Evolutionary conservation across 30 jellyfish, hydroid and myxozoan genomes (phyloP).

Genomic region (Morbakka virulenta): DNA sequence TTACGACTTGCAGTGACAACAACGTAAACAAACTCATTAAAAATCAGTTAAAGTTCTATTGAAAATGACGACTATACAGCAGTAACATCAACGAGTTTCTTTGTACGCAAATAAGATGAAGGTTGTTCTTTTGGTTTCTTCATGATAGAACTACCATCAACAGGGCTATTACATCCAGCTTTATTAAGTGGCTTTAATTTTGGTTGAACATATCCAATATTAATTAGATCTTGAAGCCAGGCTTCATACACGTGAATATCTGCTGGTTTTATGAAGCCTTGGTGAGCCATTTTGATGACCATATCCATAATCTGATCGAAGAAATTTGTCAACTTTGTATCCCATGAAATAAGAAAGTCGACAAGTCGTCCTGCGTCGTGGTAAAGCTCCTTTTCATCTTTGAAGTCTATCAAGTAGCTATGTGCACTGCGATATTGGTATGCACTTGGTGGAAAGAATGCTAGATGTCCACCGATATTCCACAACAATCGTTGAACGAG

Average conservation of each 20-base stretch:
- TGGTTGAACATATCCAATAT: conserved; percentile 86
- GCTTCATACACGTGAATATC: conserved; percentile 85
- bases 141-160: conserved; percentile 8
- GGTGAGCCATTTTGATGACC: conserved; percentile 63
- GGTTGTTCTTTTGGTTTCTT: conserved; percentile 83
- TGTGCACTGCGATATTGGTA: conserved; percentile 94
- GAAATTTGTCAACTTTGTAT: conserved; percentile 40
- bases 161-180: conserved; percentile 48
- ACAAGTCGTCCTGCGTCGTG: conserved; percentile 63
- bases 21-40: too few relatives aligned
- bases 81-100: conserved; percentile 66
- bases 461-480: conserved; percentile 95
- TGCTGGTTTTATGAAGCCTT: conserved; percentile 65
- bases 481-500: conserved; percentile 86
- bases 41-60: too few relatives aligned
- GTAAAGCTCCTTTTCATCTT: conserved; percentile 81
- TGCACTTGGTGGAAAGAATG: conserved; percentile 95
- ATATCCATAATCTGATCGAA: conserved; percentile 77
- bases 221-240: conserved; percentile 81
- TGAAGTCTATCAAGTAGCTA: conserved; percentile 70
- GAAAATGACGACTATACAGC: too few relatives aligned
- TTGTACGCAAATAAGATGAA: conserved; percentile 70
- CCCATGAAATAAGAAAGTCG: conserved; percentile 72
- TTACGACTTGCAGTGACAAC: too few relatives aligned
- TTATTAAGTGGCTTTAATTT: conserved; percentile 16